Conservation (phyloP, 2,113 vertebrate genomes). For the Chelonoidis abingdonii region DNA sequence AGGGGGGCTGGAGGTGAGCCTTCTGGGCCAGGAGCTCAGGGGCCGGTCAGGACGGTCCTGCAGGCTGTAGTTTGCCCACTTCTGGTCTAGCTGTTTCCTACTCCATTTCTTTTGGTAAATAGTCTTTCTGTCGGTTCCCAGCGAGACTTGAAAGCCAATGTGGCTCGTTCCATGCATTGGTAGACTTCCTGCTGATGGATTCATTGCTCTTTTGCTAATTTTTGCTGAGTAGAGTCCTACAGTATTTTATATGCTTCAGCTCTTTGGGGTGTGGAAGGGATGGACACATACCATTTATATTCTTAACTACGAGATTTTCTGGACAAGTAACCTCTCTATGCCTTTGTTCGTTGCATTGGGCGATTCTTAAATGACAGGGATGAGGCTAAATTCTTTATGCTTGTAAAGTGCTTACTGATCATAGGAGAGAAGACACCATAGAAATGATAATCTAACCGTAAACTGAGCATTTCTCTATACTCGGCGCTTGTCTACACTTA, state of each 20-base stretch:
- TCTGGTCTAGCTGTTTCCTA: neutral
- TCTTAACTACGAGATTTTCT: neutral
- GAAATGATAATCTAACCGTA: neutral
- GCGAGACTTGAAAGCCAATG: neutral
- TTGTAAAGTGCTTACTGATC: constrained; percentile 6
- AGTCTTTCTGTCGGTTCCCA: neutral
- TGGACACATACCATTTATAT: neutral
- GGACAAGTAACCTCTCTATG: neutral
- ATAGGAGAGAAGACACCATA: neutral
- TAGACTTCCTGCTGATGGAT: neutral
- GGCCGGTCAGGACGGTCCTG: too few species aligned
- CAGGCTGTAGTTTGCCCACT: too few species aligned
- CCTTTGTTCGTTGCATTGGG: neutral
- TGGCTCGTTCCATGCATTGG: neutral
- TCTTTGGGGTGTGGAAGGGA: too few species aligned
- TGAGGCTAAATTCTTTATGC: neutral
- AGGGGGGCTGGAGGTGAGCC: too few species aligned
- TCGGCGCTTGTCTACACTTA: neutral
- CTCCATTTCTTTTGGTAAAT: neutral
- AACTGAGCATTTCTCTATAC: neutral
- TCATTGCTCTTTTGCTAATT: neutral
- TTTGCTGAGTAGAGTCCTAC: neutral
- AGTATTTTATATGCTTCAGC: neutral
- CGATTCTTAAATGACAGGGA: neutral
- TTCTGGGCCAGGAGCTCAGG: too few species aligned